Percentiles rank a stretch among this genome's conserved stretches.
Conservation (phyloP, 2,888 invertebrate genomes). For the Cerastis leucographa region DNA sequence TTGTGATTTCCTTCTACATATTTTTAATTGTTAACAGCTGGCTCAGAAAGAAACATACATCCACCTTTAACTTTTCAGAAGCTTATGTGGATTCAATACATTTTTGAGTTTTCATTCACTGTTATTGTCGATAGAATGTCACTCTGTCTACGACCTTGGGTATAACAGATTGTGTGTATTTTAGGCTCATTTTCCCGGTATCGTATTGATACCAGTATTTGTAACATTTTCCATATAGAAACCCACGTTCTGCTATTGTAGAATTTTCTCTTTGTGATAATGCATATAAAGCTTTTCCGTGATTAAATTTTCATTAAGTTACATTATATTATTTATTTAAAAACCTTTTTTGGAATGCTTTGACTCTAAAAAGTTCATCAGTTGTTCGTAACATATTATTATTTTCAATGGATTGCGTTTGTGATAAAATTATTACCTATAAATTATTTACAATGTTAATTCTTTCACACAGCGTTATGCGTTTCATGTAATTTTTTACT, state of each 20-base stretch:
- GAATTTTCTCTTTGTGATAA: background rate
- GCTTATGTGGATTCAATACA: background rate
- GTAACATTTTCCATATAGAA: background rate
- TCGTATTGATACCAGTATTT: background rate
- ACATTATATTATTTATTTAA: background rate
- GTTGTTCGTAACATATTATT: background rate
- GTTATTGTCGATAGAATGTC: background rate
- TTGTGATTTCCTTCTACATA: background rate
- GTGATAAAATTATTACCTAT: background rate
- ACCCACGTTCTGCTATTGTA: background rate
- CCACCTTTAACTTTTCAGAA: background rate
- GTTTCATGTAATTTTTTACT: background rate
- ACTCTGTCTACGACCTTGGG: background rate
- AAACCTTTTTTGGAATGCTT: slow-evolving; percentile 4
- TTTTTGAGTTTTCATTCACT: background rate
- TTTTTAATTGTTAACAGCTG: no score
- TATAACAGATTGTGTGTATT: background rate
- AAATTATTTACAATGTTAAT: background rate
- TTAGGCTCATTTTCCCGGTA: background rate
- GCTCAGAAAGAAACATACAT: no score
- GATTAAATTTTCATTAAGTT: background rate
- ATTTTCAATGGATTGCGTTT: background rate
- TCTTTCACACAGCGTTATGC: background rate
- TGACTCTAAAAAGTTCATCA: background rate
- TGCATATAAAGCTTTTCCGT: background rate